Evolutionary conservation across 2,797 vertebrate species (phyloP), one percentile per base, ranked within the genome.

Genomic region (Anguilla marmorata): DNA sequence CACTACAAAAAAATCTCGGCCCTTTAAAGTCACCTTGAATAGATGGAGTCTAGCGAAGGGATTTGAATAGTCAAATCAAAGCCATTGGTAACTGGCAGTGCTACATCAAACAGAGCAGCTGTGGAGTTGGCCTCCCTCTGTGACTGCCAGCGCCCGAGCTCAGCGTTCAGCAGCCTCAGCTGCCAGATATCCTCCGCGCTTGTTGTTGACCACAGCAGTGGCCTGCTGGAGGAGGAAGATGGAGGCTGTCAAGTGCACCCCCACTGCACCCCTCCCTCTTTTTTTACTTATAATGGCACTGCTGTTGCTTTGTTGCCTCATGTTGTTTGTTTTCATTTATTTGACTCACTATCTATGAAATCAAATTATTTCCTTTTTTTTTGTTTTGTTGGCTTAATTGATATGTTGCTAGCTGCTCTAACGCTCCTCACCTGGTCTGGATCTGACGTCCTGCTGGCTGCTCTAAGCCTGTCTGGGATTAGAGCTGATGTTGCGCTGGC

Each of bases 11-110:
- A 79, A 86, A 58, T 56, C 58, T 30, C n/a, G 37, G 45, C 83
- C 83, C 21, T 41, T 37, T 69, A 41, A 52, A 72, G 82, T 87
- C 87, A 87, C 87, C 80, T 87, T 87, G 79, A 87, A 37, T 79
- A 79, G 50, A 33, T 16, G 56, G 33, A 5, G 30, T 76, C 30
- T 21, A 9, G 21, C 41, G n/a, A 82, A 82, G 79, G 33, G 41
- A n/a, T 82, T 24, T 82, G 79, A 48, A 50, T 79, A 79, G 74
- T 79, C 33, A 21, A 79, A 79, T 79, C 74, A 79, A 37, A 79
- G 74, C 33, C 74, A 45, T 19, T 79, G 74, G 74, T 41, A 41
- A 41, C 14, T 4, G 74, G 74, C 74, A 79, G 74, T 37, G 74
- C 74, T 45, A 41, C 74, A 79, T 41, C 33, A 79, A 79, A 79